Evolutionary conservation across 1,140 invertebrate genomes (phyloP).

Genomic region (Aporrectodea caliginosa): DNA sequence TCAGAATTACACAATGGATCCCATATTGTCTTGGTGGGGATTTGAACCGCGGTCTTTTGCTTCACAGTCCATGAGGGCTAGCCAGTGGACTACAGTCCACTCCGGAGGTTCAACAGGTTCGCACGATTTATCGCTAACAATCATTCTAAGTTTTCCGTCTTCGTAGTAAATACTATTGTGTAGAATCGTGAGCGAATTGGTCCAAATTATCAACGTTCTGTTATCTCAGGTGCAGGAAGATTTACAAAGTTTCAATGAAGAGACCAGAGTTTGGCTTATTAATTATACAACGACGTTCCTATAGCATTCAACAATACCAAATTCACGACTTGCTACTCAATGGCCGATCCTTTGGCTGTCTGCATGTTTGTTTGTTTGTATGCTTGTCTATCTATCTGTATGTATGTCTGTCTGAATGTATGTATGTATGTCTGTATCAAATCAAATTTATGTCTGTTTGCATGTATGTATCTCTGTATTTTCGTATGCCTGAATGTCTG

Average conservation of each 20-base stretch:
- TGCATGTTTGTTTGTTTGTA: neutral
- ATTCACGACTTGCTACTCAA: neutral
- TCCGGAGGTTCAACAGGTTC: no score
- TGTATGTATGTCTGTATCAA: neutral
- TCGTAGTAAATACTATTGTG: no score
- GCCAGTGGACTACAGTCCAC: no score
- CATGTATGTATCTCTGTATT: conserved; percentile 6
- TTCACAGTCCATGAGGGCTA: no score
- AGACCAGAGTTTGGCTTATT: neutral
- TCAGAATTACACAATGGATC: no score
- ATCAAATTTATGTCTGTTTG: conserved; percentile 19
- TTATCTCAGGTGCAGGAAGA: neutral
- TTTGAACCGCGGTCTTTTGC: no score
- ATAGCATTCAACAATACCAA: neutral
- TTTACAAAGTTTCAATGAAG: neutral
- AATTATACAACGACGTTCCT: neutral
- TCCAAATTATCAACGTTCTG: no score
- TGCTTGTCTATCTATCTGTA: neutral
- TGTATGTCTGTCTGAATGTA: neutral
- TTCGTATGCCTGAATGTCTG: conserved; percentile 11
- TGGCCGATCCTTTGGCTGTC: neutral
- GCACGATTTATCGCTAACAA: no score
- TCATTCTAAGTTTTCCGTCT: no score
- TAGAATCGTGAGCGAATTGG: no score
- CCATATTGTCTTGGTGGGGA: no score